Base-by-base conservation (phyloP, 64 coral and sea anemone genomes). In the Platygyra sinensis region DNA sequence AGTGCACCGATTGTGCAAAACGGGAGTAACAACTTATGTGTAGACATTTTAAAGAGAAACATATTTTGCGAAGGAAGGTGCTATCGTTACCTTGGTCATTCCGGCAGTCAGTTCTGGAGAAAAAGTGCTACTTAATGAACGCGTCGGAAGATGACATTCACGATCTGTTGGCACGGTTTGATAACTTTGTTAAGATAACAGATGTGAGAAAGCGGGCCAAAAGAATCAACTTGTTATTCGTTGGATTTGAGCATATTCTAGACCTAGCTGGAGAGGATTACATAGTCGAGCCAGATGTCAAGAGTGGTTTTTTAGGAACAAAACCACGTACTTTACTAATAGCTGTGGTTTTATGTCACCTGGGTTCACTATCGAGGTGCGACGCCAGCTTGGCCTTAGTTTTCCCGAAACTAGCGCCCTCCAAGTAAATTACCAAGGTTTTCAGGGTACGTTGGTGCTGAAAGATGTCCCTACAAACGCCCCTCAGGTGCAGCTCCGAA, bases 321-420 rank as follows among this genome's bases (percentile, higher is more conserved):
- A 46, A 5, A 46, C 25, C 24, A 20, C 72, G 90, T 22, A 14
- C 18, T 93, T 90, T 22, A 96, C 87, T 4, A 59, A 84, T 72
- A 91, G 91, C 22, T 96, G 77, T 79, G 91, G 95, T 32, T 79
- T 96, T 39, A 96, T 96, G 95, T 96, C 91, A n/a, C 15, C 62
- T n/a, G 28, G 31, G 30, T 93, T 96, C 36, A 59, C 82, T 0
- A 4, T 67, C 0, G 74, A 87, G 25, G 63, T 96, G 54, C 19
- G 36, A 4, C 15, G 19, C 25, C 82, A 82, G 60, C 69, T 87
- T 4, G 30, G 52, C 57, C 39, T 46, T 46, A 46, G 39, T 8
- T 46, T n/a, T 46, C 71, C 83, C 57, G 74, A 77, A 65, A 88
- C 95, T 27, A 87, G 95, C 30, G 95, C 75, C 24, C 52, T 91